These are phyloP conservation scores for Xestia ashworthii DNA, from an alignment of 2,888 invertebrate species.

Conservation along the genomic window DNA sequence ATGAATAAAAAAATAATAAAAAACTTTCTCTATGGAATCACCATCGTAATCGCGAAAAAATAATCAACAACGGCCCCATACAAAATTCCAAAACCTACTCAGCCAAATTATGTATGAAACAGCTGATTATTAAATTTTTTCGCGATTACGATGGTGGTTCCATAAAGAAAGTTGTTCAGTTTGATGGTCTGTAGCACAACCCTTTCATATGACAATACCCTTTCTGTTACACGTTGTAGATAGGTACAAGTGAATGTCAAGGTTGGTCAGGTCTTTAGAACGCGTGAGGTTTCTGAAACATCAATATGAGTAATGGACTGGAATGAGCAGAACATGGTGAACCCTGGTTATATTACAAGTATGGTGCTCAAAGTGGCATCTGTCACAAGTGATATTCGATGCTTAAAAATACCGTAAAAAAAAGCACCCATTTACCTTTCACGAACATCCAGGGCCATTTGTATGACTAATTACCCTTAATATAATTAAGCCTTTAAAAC, in stretches of 20 bases:
- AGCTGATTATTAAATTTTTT: too few relatives aligned
- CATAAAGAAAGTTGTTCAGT: too few relatives aligned
- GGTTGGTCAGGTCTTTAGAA: not conserved
- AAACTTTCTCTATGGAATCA: too few relatives aligned
- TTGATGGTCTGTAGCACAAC: too few relatives aligned
- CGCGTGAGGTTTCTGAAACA: not conserved
- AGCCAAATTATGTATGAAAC: too few relatives aligned
- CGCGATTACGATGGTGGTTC: too few relatives aligned
- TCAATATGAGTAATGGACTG: not conserved
- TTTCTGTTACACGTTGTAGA: too few relatives aligned
- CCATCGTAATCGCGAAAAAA: too few relatives aligned
- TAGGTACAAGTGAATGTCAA: not conserved
- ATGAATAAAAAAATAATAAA: too few relatives aligned
- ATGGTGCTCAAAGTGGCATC: not conserved
- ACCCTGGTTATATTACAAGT: not conserved
- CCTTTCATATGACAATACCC: too few relatives aligned
- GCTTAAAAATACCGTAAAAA: not conserved
- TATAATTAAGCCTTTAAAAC: constrained; percentile 20
- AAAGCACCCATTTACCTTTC: not conserved
- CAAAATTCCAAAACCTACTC: too few relatives aligned
- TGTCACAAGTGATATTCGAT: not conserved
- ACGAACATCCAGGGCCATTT: not conserved
- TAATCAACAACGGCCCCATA: too few relatives aligned
- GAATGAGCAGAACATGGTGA: not conserved
- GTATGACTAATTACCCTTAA: constrained; percentile 2